Percentiles rank a stretch among this genome's conserved stretches.
Evolutionary conservation across 2,888 invertebrate genomes (phyloP).

Genomic region (Anthophora plumipes): DNA sequence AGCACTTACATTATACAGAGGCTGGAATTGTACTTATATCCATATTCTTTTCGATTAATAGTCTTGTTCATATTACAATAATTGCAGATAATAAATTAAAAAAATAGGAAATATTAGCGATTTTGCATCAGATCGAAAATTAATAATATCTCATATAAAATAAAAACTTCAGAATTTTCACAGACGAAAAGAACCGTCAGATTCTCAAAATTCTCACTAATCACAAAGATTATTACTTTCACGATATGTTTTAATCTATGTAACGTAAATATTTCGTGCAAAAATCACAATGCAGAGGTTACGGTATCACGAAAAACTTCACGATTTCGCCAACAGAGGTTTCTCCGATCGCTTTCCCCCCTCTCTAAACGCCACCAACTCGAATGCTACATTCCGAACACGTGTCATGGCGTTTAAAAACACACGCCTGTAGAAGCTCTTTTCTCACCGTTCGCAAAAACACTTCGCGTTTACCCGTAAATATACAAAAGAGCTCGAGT

Average conservation of each 20-base stretch:
- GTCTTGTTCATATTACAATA: neutral
- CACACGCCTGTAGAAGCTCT: neutral
- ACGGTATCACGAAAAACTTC: neutral
- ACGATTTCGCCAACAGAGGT: neutral
- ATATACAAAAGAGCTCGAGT: conserved; percentile 15
- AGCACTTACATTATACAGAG: neutral
- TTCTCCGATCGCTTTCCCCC: neutral
- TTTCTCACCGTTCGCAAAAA: neutral
- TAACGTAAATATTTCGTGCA: too few relatives aligned
- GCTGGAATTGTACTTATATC: neutral
- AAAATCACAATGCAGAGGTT: too few relatives aligned
- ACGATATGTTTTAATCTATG: too few relatives aligned
- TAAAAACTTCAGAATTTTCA: too few relatives aligned
- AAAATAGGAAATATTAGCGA: too few relatives aligned
- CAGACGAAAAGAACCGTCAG: too few relatives aligned
- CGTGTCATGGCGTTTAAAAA: neutral
- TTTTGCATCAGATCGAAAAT: too few relatives aligned
- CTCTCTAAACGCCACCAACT: too few relatives aligned
- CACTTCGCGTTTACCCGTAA: neutral
- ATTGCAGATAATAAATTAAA: too few relatives aligned
- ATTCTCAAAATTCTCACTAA: too few relatives aligned
- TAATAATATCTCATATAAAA: too few relatives aligned
- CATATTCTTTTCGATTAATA: neutral
- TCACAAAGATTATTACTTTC: too few relatives aligned
- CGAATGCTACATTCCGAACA: conserved; percentile 9